These are phyloP conservation scores for Beroe ovata DNA, from an alignment of 37 sponge, comb jelly and placozoan genomes.

Conservation along the genomic window DNA sequence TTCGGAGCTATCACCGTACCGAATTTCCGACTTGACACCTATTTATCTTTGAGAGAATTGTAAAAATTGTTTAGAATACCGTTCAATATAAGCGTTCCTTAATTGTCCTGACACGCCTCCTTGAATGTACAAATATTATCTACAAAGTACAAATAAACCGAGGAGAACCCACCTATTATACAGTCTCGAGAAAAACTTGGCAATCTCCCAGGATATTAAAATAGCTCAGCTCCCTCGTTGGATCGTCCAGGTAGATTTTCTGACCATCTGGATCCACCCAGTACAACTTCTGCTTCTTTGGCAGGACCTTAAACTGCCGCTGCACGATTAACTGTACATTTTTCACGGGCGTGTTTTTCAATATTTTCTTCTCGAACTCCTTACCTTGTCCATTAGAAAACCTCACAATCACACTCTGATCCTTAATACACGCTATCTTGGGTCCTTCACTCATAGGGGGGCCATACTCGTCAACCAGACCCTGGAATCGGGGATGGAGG, in stretches of 20 bases:
- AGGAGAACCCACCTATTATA: too few relatives aligned
- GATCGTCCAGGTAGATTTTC: conserved; percentile 40
- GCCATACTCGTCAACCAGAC: conserved; percentile 24
- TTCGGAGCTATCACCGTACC: too few relatives aligned
- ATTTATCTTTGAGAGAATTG: too few relatives aligned
- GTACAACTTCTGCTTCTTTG: conserved; percentile 37
- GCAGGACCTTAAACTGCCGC: conserved; percentile 19
- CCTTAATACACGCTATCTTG: conserved; percentile 34
- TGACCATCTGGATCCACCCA: conserved; percentile 7
- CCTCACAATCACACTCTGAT: conserved; percentile 2
- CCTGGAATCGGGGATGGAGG: conserved; percentile 2
- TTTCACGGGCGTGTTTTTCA: conserved; percentile 23
- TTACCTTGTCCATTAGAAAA: neutral
- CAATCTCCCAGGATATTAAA: neutral
- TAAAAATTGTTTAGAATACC: too few relatives aligned
- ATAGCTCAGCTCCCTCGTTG: conserved; percentile 20
- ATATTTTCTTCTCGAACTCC: conserved; percentile 24
- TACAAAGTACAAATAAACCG: too few relatives aligned
- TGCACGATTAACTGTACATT: conserved; percentile 29
- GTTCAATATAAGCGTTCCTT: too few relatives aligned
- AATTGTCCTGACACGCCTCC: too few relatives aligned
- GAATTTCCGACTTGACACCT: too few relatives aligned
- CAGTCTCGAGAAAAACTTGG: neutral
- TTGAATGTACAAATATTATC: too few relatives aligned
- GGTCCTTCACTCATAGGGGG: neutral